A percentile compares a stretch with the other conserved stretches of the same genome.
Evolutionary conservation across 1,140 invertebrate genomes (phyloP).

Genomic region (Dysdera silvatica): DNA sequence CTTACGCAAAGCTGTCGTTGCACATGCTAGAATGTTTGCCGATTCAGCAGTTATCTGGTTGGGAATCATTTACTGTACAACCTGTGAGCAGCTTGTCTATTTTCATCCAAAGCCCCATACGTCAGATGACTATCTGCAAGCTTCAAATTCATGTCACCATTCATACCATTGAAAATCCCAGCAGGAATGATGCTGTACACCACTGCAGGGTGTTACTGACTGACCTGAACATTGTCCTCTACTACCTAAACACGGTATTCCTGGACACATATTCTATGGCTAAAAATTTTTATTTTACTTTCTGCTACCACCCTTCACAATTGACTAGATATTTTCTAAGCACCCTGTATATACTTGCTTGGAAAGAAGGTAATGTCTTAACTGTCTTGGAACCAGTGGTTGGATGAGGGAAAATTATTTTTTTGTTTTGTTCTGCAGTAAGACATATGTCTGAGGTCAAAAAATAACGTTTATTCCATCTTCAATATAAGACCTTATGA

Average conservation of each 20-base stretch:
- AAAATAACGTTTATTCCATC: too few species aligned
- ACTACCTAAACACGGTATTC: neutral
- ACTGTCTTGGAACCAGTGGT: too few species aligned
- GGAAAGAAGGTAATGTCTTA: too few species aligned
- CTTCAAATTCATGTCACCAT: neutral
- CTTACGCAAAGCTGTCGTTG: neutral
- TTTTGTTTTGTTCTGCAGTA: too few species aligned
- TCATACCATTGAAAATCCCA: neutral
- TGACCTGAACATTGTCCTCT: too few species aligned
- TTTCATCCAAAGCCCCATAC: neutral
- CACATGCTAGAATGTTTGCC: neutral
- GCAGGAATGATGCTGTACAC: neutral
- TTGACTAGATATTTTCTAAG: neutral
- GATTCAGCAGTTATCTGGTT: neutral
- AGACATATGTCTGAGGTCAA: too few species aligned
- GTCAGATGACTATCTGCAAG: neutral
- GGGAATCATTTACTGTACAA: neutral
- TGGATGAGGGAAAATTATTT: too few species aligned
- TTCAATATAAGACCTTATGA: too few species aligned
- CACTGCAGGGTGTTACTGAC: too few species aligned
- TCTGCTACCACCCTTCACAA: neutral
- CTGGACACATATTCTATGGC: too few species aligned
- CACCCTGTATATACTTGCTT: too few species aligned
- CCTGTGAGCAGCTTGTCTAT: neutral
- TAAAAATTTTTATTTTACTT: too few species aligned